These are phyloP conservation scores for Ariopsis seemanni DNA, from an alignment of 2,113 vertebrate genomes.

Conservation along the genomic window DNA sequence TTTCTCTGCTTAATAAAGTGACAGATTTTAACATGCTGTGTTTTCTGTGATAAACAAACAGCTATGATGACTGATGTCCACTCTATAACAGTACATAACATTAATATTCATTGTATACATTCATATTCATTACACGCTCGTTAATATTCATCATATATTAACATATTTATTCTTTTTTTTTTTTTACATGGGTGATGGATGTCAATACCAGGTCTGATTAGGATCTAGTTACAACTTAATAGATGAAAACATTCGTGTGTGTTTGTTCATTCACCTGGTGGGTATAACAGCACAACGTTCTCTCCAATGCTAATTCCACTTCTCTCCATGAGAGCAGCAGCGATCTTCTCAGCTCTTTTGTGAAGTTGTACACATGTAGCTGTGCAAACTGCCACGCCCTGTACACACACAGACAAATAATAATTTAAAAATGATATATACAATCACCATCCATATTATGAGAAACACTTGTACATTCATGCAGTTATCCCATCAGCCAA, in stretches of 20 bases:
- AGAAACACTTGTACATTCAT: neutral
- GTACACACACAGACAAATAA: neutral
- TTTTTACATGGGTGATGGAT: neutral
- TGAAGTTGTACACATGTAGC: conserved; percentile 94
- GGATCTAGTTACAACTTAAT: neutral
- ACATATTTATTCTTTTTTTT: neutral
- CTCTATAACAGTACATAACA: neutral
- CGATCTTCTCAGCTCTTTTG: conserved; percentile 92
- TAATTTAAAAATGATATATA: neutral
- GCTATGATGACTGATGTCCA: neutral
- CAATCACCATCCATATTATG: neutral
- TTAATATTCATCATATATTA: neutral
- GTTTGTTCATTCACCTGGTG: conserved; percentile 68
- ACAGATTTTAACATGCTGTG: neutral
- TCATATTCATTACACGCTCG: neutral
- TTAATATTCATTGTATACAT: neutral
- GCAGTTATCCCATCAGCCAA: neutral
- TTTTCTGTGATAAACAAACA: neutral
- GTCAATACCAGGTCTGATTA: neutral
- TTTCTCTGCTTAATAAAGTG: neutral
- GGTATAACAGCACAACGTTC: conserved; percentile 95
- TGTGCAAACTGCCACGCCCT: conserved; percentile 90
- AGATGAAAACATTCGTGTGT: neutral
- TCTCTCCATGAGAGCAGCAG: conserved; percentile 88
- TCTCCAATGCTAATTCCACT: conserved; percentile 96